phyloP scores from a whole-genome alignment of 2,797 vertebrate species.

The Channallabes apus region DNA sequence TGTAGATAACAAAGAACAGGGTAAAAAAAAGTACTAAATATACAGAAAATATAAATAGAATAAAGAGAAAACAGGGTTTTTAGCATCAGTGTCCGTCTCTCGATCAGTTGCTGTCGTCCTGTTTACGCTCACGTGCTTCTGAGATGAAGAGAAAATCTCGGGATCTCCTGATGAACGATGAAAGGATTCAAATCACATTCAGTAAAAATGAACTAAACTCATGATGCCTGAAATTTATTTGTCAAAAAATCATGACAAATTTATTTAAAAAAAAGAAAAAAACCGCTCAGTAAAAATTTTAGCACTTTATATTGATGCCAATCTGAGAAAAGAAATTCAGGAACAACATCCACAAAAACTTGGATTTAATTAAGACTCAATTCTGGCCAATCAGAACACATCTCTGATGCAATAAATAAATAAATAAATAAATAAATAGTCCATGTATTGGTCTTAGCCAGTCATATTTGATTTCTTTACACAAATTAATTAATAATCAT shows the following conservation, averaged over 20 bases:
- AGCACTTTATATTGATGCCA: not conserved
- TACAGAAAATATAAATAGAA: slow-evolving; percentile 10
- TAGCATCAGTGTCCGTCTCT: slow-evolving; percentile 59
- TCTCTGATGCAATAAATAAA: not conserved
- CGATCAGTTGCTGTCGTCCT: slow-evolving; percentile 72
- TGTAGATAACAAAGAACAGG: slow-evolving; percentile 77
- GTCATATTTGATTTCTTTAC: not conserved
- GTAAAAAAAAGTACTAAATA: slow-evolving; percentile 53
- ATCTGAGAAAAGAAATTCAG: not conserved
- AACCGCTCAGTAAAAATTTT: not conserved
- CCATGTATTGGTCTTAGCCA: not conserved
- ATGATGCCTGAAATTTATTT: not conserved
- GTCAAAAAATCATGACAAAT: not conserved
- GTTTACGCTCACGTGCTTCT: slow-evolving; percentile 76
- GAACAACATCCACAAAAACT: not conserved
- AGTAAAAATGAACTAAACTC: not conserved
- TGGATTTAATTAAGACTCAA: not conserved
- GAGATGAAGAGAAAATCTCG: not conserved
- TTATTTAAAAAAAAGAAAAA: not conserved
- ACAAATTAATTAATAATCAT: not conserved
- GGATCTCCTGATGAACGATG: not conserved
- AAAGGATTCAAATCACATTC: not conserved
- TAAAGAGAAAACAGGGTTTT: slow-evolving; percentile 31
- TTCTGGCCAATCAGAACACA: slow-evolving; percentile 3
- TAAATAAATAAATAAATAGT: not conserved